phyloP scores from a whole-genome alignment of 2,113 vertebrate species.

The Cariama cristata region DNA sequence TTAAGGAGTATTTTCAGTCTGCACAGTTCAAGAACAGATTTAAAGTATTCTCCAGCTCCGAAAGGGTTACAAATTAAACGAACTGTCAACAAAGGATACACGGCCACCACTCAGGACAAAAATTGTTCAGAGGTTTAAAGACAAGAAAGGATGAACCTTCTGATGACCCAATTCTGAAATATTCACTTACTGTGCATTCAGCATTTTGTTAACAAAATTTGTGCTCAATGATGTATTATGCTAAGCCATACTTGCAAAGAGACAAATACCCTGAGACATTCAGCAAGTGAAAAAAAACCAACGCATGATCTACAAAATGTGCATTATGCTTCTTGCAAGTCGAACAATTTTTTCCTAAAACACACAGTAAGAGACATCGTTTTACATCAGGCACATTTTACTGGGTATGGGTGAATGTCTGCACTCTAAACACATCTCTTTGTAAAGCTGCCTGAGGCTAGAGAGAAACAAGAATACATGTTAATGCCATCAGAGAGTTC shows the following conservation, averaged over 20 bases:
- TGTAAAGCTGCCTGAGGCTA: conserved; percentile 42
- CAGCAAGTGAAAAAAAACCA: background rate
- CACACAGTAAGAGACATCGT: background rate
- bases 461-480: conserved; percentile 37
- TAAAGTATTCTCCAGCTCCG: background rate
- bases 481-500: conserved; percentile 40
- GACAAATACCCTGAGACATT: conserved; percentile 19
- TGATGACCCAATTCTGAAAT: conserved; percentile 24
- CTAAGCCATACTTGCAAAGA: background rate
- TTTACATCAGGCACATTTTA: background rate
- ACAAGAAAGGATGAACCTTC: conserved; percentile 15
- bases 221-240: background rate
- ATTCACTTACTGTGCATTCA: conserved; percentile 21
- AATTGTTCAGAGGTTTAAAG: background rate
- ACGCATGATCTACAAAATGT: background rate
- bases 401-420: background rate
- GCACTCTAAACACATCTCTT: conserved; percentile 16
- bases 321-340: conserved; percentile 12
- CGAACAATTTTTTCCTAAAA: background rate
- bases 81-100: background rate
- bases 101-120: background rate
- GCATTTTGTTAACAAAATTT: conserved; percentile 10
- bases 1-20: background rate
- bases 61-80: background rate
- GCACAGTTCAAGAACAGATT: background rate